Evolutionary conservation across 2,888 invertebrate genomes (phyloP), one percentile per base, ranked within the genome.

Genomic region (Diadromus collaris): DNA sequence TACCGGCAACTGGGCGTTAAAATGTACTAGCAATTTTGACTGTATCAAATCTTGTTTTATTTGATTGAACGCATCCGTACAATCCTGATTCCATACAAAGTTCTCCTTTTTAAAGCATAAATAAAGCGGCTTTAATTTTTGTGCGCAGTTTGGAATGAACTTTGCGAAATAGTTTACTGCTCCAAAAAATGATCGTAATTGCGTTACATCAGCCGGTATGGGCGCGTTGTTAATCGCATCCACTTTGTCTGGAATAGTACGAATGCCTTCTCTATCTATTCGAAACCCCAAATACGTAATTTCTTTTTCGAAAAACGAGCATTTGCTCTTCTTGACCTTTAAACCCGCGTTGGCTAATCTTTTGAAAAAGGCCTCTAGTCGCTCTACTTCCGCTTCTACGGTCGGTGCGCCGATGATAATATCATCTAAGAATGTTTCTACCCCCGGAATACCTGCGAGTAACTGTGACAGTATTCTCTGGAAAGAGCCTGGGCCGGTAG

Each of bases 371-470:
- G 32, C 27, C 1, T 44, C 64, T 13, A 70, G 54, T 3, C 70
- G 58, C 1, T 70, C 29, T 38, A 58, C 19, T 44, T 60, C 38
- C 0, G 29, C n/a, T 2, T 60, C 34, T 0, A 60, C 60, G 5
- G 60, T 19, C 9, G 60, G 60, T 1, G 60, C 63, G 16, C 32
- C 44, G 6, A 75, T 76, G 6, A 76, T 24, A 19, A 79, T 76
- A 56, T 71, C 79, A 29, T 79, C 76, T 19, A 76, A 41, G n/a
- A 71, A 63, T 1, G 72, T 67, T 41, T 29, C 56, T 10, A 71
- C 67, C 2, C 76, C 79, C 19, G 54, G 44, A 44, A 78, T 71
- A 5, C 67, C 67, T 32, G 48, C 21, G 10, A 67, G 24, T 21
- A 69, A 34, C 13, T 61, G 21, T 4, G 44, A 29, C 10, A 48